phyloP scores from a whole-genome alignment of 2,797 vertebrate genomes.

The Staurois parvus region DNA sequence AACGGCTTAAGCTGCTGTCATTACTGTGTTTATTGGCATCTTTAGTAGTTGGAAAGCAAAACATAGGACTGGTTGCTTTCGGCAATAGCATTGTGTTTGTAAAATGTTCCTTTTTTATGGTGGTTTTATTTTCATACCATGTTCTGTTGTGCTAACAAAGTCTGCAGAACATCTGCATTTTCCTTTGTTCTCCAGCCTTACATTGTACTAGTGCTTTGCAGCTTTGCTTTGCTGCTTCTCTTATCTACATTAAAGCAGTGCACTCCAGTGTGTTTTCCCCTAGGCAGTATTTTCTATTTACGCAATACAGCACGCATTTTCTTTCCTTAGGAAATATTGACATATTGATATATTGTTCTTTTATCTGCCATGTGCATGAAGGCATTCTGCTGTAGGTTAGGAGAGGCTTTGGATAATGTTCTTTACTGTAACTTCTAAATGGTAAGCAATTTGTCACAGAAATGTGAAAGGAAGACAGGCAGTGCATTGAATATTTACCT shows the following conservation, averaged over 20 bases:
- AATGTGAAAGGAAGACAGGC: not conserved
- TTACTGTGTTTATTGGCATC: not conserved
- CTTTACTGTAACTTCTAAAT: conserved; percentile 38
- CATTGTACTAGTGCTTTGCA: not conserved
- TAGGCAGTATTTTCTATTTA: conserved; percentile 37
- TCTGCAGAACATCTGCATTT: not conserved
- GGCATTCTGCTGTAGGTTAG: conserved; percentile 28
- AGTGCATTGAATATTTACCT: conserved; percentile 20
- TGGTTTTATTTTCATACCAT: not conserved
- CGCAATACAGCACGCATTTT: conserved; percentile 1
- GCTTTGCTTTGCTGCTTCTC: not conserved
- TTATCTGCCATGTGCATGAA: conserved; percentile 34
- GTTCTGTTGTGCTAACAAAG: not conserved
- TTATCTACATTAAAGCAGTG: conserved; percentile 35
- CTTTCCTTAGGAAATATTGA: conserved; percentile 42
- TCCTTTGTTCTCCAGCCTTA: conserved; percentile 20
- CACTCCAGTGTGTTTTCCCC: conserved; percentile 29
- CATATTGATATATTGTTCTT: conserved; percentile 54
- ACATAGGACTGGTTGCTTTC: not conserved
- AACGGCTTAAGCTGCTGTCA: not conserved
- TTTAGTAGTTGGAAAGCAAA: not conserved
- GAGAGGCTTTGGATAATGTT: conserved; percentile 30
- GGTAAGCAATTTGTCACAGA: conserved; percentile 23
- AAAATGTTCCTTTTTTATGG: not conserved
- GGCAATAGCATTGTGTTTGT: not conserved